Base-by-base conservation (phyloP, 1,140 invertebrate species). In the Anoplophora glabripennis region DNA sequence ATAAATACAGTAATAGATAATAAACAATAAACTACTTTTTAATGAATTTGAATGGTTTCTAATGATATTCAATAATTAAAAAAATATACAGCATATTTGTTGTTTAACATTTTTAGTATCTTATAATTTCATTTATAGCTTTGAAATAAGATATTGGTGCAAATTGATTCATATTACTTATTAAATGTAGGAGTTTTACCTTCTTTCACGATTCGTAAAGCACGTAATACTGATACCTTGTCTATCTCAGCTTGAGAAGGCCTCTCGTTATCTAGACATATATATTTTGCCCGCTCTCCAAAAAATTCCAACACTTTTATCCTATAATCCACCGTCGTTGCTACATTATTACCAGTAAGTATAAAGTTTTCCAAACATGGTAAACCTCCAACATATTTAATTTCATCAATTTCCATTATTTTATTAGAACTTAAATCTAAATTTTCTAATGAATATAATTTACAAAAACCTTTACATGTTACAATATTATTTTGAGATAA, bases 311-410 rank as follows among this genome's bases (percentile, higher is more conserved):
- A 79, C 0, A 95, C 89, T 73, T 92, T 92, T 0, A 93, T 88
- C 70, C 95, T 83, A 75, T 97, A 98, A 77, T 98, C 95, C 63
- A 91, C 81, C 36, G 86, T 82, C 3, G 86, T 86, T 0, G 93
- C 90, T 0, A 98, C 87, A 36, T 92, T 90, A 80, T 98, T 98
- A 0, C 91, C 93, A 11, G 88, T 90, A 11, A 98, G 77, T 66
- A 86, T 83, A 7, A 98, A 76, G 74, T 89, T 84, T 71, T 96
- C 93, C 48, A 98, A 77, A 72, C 92, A 90, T 0, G 93, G 93
- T 9, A 98, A 76, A 61, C 82, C 81, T 15, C 89, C 86, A 14
- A 97, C 81, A 74, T 89, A 78, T 49, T 86, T 82, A 0, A 96
- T 85, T 74, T 96, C 92, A 54, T 88, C 83, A 8, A 96, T 84